Percentiles rank a stretch among this genome's conserved stretches.
These are phyloP conservation scores for Selenia dentaria DNA, from an alignment of 2,888 invertebrate genomes.

Conservation along the genomic window DNA sequence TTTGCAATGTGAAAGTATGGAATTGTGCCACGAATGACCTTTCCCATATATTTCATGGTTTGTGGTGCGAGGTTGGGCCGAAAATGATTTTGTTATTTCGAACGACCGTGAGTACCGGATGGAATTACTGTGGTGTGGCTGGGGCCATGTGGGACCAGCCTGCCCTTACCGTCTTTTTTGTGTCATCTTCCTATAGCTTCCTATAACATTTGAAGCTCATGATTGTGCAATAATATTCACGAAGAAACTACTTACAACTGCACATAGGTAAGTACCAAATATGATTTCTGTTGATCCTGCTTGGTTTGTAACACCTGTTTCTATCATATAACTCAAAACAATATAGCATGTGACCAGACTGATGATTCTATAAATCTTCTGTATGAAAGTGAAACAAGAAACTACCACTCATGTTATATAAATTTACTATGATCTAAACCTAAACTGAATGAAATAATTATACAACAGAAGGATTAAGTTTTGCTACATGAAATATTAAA, in stretches of 20 bases:
- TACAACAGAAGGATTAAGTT: too few relatives aligned
- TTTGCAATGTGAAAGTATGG: slow-evolving; percentile 84
- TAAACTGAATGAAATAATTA: too few relatives aligned
- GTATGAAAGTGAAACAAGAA: too few relatives aligned
- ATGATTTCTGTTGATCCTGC: too few relatives aligned
- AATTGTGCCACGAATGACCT: slow-evolving; percentile 82
- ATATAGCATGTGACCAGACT: too few relatives aligned
- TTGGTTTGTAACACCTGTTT: too few relatives aligned
- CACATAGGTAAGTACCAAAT: slow-evolving; percentile 2
- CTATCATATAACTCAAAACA: too few relatives aligned
- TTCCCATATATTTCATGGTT: slow-evolving; percentile 64
- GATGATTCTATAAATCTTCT: too few relatives aligned
- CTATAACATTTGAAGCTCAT: not conserved
- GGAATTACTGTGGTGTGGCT: slow-evolving; percentile 40
- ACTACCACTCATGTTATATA: too few relatives aligned
- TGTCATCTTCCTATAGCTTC: slow-evolving; percentile 2
- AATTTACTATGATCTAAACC: too few relatives aligned
- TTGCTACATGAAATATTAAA: too few relatives aligned
- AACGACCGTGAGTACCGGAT: slow-evolving; percentile 57
- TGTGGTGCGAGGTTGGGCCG: slow-evolving; percentile 45
- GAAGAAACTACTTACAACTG: not conserved
- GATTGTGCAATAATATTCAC: slow-evolving; percentile 19
- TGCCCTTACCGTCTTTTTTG: slow-evolving; percentile 34
- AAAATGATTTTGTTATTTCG: slow-evolving; percentile 61
- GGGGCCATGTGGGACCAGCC: slow-evolving; percentile 51